Evolutionary conservation across 2,113 vertebrate genomes (phyloP).

Genomic region (Chaenogobius annularis): DNA sequence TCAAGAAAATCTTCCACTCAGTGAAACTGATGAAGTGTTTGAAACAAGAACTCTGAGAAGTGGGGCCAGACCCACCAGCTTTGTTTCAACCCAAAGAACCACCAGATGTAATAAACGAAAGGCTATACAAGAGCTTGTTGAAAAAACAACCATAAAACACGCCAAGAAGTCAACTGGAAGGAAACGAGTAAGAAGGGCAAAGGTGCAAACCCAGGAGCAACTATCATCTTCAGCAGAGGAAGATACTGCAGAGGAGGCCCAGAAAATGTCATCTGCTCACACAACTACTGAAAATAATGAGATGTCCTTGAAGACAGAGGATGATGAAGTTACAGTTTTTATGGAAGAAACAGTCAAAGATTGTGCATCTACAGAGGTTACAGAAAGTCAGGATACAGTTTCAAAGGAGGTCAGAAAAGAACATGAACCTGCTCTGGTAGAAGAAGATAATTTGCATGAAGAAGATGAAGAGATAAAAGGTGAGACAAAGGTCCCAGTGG

Average conservation of each 20-base stretch:
- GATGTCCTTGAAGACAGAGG: not conserved
- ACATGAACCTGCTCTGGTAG: not conserved
- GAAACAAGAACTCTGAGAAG: conserved; percentile 33
- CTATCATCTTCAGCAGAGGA: not conserved
- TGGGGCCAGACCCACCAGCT: conserved; percentile 10
- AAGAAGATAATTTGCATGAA: not conserved
- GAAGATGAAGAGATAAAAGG: not conserved
- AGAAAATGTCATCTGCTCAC: not conserved
- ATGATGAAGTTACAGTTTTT: not conserved
- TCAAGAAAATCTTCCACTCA: not conserved
- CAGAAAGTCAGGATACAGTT: not conserved
- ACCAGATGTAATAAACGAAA: conserved; percentile 29
- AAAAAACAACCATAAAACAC: not conserved
- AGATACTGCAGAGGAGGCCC: not conserved
- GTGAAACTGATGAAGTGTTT: not conserved
- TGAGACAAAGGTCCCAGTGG: not conserved
- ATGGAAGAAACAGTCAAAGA: not conserved
- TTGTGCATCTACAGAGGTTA: not conserved
- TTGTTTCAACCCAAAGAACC: conserved; percentile 4
- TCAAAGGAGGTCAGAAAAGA: not conserved
- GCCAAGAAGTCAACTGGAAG: not conserved
- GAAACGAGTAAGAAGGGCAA: not conserved
- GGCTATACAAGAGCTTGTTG: conserved; percentile 5
- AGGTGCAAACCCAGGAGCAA: not conserved
- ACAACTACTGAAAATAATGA: not conserved